Conservation (phyloP, 2,888 invertebrate species). For the Apantesis nais region DNA sequence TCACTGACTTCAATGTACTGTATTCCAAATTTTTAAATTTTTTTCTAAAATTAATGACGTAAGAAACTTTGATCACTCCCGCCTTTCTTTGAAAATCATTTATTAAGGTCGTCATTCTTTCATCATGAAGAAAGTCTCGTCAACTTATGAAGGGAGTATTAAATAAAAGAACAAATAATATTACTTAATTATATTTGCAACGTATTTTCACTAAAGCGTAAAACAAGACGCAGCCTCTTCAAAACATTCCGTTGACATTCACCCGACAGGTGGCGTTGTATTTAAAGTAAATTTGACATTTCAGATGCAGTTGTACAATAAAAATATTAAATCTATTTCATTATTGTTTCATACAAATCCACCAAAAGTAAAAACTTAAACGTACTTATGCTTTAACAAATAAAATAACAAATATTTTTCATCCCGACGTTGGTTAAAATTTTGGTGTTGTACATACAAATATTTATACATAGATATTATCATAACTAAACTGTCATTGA, state of each 20-base stretch:
- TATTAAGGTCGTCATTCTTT: too few relatives aligned
- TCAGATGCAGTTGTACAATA: conserved; percentile 18
- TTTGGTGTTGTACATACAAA: not conserved
- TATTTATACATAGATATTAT: not conserved
- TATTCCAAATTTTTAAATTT: too few relatives aligned
- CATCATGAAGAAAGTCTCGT: not conserved
- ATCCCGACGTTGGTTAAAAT: not conserved
- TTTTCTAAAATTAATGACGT: too few relatives aligned
- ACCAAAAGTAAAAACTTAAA: conserved; percentile 39
- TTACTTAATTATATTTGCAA: conserved; percentile 77
- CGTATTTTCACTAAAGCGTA: conserved; percentile 76
- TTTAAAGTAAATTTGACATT: conserved; percentile 35
- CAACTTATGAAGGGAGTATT: conserved; percentile 7
- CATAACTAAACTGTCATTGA: not conserved
- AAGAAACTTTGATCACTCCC: too few relatives aligned
- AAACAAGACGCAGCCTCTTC: conserved; percentile 66
- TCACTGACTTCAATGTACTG: too few relatives aligned
- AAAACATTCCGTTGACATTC: conserved; percentile 51
- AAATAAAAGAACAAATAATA: conserved; percentile 55
- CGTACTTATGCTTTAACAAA: conserved; percentile 30
- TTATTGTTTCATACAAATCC: conserved; percentile 42
- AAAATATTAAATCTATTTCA: conserved; percentile 18
- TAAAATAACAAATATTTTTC: conserved; percentile 22
- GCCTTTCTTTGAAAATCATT: too few relatives aligned
- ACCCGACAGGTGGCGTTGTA: conserved; percentile 32